Evolutionary conservation across 2,797 vertebrate genomes (phyloP).

Genomic region (Poecilia picta): DNA sequence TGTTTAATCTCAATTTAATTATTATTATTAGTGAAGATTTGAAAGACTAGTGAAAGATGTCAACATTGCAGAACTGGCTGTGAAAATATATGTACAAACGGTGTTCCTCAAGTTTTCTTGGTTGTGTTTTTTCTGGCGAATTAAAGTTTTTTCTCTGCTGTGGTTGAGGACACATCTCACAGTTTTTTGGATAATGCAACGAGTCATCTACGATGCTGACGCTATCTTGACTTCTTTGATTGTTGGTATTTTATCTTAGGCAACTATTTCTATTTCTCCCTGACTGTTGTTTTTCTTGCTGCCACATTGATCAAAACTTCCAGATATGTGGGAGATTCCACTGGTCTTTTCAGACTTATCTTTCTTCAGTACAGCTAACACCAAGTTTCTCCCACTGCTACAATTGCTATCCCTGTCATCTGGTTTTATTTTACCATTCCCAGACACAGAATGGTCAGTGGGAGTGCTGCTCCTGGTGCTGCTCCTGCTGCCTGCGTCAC

Average conservation of each 20-base stretch:
- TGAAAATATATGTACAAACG: conserved; percentile 18
- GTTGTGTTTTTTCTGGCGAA: conserved; percentile 4
- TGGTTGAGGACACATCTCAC: not conserved
- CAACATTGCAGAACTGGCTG: conserved; percentile 29
- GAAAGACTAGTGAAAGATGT: conserved; percentile 3
- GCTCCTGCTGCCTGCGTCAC: conserved; percentile 15
- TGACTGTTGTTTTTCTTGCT: not conserved
- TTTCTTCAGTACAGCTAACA: conserved; percentile 3
- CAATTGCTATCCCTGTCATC: conserved; percentile 5
- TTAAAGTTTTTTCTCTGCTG: conserved; percentile 1
- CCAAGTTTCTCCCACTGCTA: conserved; percentile 7
- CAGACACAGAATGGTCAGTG: conserved; percentile 11
- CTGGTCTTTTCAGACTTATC: conserved; percentile 2
- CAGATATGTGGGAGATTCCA: conserved; percentile 14
- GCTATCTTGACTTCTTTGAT: not conserved
- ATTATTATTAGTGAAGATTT: no score
- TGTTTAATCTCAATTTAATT: not conserved
- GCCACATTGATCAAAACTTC: conserved; percentile 1
- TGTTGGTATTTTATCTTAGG: not conserved
- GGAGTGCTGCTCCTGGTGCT: conserved; percentile 11
- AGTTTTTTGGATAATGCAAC: not conserved
- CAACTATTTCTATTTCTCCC: conserved; percentile 10
- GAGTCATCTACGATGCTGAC: not conserved
- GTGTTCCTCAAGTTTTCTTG: not conserved
- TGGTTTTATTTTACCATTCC: conserved; percentile 6